A percentile compares a stretch with the other conserved stretches of the same genome.
These are phyloP conservation scores for Alentia gelatinosa DNA, from an alignment of 2,888 invertebrate species.

Conservation along the genomic window DNA sequence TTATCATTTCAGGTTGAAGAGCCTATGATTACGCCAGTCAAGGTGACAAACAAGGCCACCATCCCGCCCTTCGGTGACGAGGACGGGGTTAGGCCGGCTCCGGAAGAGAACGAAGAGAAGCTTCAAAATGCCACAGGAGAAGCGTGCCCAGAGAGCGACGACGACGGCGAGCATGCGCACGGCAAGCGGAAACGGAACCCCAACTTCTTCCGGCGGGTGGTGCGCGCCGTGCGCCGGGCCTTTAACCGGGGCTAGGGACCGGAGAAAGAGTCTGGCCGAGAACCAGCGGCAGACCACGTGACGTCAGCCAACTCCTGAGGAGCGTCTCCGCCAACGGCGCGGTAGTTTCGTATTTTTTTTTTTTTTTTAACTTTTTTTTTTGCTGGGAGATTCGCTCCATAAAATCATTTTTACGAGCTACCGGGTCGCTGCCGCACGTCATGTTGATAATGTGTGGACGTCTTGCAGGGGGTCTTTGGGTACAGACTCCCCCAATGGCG, in stretches of 20 bases:
- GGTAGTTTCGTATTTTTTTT: too few species aligned
- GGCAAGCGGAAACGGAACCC: neutral
- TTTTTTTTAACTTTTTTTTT: too few species aligned
- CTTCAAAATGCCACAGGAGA: neutral
- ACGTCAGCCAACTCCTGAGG: neutral
- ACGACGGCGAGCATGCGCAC: neutral
- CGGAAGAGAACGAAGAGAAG: constrained; percentile 24
- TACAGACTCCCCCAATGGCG: neutral
- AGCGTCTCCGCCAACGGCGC: neutral
- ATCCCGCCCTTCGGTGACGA: neutral
- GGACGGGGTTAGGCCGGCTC: neutral
- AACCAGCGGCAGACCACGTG: neutral
- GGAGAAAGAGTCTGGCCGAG: constrained; percentile 25
- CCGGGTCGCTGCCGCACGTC: neutral
- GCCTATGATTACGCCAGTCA: neutral
- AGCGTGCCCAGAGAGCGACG: neutral
- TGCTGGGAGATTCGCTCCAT: neutral
- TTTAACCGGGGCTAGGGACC: constrained; percentile 49
- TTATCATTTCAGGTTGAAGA: neutral
- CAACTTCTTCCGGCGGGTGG: constrained; percentile 42
- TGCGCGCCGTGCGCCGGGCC: constrained; percentile 34
- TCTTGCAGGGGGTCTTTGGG: neutral
- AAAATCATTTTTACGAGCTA: neutral
- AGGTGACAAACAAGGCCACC: neutral
- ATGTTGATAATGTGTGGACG: neutral